phyloP scores from a whole-genome alignment of 2,888 invertebrate genomes.

The Imbricaverruca yamaguchii region DNA sequence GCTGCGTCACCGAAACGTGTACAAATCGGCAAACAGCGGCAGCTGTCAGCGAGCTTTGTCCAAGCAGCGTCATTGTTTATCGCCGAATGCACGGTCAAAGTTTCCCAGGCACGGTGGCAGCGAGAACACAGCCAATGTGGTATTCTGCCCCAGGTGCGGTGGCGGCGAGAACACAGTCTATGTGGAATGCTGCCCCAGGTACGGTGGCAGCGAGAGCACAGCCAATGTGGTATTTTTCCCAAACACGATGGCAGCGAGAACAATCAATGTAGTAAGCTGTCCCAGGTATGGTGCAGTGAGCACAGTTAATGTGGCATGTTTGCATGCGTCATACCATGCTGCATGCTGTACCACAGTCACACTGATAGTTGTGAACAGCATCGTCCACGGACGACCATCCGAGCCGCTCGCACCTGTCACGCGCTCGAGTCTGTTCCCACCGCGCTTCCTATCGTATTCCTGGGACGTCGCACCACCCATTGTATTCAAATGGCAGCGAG shows the following conservation, averaged over 20 bases:
- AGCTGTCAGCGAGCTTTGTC: not conserved
- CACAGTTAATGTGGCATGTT: not conserved
- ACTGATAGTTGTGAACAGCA: too few relatives aligned
- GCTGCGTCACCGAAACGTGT: not conserved
- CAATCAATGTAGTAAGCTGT: not conserved
- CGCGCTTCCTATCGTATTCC: conserved; percentile 8
- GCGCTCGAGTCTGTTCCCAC: not conserved
- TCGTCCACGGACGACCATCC: too few relatives aligned
- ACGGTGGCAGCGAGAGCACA: not conserved
- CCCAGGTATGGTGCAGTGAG: too few relatives aligned
- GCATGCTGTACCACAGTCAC: too few relatives aligned
- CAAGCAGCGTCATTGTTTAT: not conserved
- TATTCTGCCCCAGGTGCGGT: not conserved
- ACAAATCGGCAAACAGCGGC: not conserved
- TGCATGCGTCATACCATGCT: not conserved
- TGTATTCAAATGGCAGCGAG: conserved; percentile 8
- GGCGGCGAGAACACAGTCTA: not conserved
- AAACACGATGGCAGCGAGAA: not conserved
- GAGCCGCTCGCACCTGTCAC: too few relatives aligned
- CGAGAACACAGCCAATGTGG: not conserved
- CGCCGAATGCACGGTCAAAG: not conserved
- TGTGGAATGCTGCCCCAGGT: not conserved
- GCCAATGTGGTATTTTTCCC: not conserved
- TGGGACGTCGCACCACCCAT: not conserved
- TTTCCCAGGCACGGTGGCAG: too few relatives aligned